A percentile compares a stretch with the other conserved stretches of the same genome.
Conservation (phyloP, 64 coral and sea anemone genomes). For the Exaiptasia diaphana region DNA sequence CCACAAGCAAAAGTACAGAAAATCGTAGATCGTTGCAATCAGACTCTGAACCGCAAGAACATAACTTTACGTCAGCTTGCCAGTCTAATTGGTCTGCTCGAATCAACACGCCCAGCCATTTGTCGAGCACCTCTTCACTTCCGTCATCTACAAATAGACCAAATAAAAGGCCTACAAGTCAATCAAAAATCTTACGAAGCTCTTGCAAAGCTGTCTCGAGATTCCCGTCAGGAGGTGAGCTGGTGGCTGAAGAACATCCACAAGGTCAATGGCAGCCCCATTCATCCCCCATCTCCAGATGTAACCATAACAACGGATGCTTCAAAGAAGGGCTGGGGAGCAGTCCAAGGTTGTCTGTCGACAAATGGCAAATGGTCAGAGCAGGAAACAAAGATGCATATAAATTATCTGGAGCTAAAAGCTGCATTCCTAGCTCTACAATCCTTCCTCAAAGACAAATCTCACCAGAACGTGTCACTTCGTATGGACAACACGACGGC, state of each 20-base stretch:
- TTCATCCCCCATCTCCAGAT: neutral
- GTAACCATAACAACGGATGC: slow-evolving; percentile 1
- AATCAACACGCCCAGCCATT: no score
- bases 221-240: neutral
- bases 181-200: neutral
- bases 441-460: neutral
- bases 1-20: no score
- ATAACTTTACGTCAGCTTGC: no score
- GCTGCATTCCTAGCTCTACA: neutral
- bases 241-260: neutral
- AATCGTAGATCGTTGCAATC: no score
- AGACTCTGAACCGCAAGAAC: no score
- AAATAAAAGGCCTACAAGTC: neutral
- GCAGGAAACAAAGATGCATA: neutral
- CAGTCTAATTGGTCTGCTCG: no score
- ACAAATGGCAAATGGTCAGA: neutral
- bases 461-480: neutral
- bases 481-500: slow-evolving; percentile 37
- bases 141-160: no score
- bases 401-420: slow-evolving; percentile 28
- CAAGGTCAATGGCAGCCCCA: neutral
- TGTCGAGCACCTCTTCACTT: no score
- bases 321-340: slow-evolving; percentile 11
- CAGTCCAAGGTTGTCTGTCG: neutral
- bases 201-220: neutral